Conservation (phyloP, 2,113 vertebrate genomes). For the Ctenomys sociabilis region DNA sequence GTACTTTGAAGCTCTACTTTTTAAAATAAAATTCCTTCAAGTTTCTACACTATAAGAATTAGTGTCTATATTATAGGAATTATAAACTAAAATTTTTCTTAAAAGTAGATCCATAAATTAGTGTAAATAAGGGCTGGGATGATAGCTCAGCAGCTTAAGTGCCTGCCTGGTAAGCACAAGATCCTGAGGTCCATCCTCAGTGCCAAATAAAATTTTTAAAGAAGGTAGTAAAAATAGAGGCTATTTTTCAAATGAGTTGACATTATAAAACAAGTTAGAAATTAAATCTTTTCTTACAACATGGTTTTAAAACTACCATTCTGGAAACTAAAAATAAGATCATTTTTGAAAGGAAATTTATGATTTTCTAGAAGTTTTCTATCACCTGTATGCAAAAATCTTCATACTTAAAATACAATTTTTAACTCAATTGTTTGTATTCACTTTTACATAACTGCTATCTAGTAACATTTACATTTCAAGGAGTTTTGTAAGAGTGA, state of each 20-base stretch:
- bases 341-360: conserved; percentile 51
- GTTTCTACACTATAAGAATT: background rate
- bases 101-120: background rate
- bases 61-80: background rate
- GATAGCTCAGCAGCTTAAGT: too few species aligned
- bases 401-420: conserved; percentile 3
- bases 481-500: conserved; percentile 32
- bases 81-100: conserved; percentile 9
- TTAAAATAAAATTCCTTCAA: conserved; percentile 27
- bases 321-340: background rate
- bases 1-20: background rate
- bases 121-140: background rate
- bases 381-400: background rate
- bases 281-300: background rate
- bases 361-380: conserved; percentile 22
- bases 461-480: background rate
- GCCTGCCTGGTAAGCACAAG: too few species aligned
- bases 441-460: conserved; percentile 15
- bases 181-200: too few species aligned
- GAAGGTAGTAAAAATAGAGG: background rate
- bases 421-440: background rate
- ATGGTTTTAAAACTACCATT: background rate
- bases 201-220: too few species aligned
- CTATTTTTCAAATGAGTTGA: conserved; percentile 16
- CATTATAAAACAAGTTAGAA: conserved; percentile 14